phyloP scores from a whole-genome alignment of 2,888 invertebrate species.

The Pseudoips prasinana region DNA sequence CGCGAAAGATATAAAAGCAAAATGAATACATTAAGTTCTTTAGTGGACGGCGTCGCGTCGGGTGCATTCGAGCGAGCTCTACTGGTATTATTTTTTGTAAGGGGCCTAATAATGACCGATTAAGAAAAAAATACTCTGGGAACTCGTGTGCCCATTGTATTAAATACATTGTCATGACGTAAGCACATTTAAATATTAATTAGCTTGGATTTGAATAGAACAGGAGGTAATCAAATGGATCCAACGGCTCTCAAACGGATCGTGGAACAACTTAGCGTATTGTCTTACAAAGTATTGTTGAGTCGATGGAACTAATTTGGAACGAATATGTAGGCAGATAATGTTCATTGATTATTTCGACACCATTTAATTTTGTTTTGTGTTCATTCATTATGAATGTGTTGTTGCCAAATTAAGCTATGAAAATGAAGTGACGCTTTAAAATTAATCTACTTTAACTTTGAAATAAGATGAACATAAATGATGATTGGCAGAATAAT shows the following conservation, averaged over 20 bases:
- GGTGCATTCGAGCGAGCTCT: conserved; percentile 57
- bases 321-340: conserved; percentile 4
- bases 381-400: no score
- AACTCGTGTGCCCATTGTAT: conserved; percentile 57
- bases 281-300: not conserved
- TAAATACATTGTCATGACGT: conserved; percentile 70
- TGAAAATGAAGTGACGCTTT: no score
- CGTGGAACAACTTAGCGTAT: not conserved
- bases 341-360: conserved; percentile 11
- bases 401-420: no score
- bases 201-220: conserved; percentile 50
- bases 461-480: no score
- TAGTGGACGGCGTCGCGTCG: conserved; percentile 59
- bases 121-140: conserved; percentile 61
- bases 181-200: conserved; percentile 68
- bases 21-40: conserved; percentile 76
- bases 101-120: conserved; percentile 68
- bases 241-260: conserved; percentile 18
- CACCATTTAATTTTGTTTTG: conserved; percentile 1
- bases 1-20: conserved; percentile 79
- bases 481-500: no score
- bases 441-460: no score
- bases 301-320: not conserved
- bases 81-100: conserved; percentile 56
- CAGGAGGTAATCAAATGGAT: conserved; percentile 28